phyloP scores from a whole-genome alignment of 2,113 vertebrate species.

The Datnioides undecimradiatus region DNA sequence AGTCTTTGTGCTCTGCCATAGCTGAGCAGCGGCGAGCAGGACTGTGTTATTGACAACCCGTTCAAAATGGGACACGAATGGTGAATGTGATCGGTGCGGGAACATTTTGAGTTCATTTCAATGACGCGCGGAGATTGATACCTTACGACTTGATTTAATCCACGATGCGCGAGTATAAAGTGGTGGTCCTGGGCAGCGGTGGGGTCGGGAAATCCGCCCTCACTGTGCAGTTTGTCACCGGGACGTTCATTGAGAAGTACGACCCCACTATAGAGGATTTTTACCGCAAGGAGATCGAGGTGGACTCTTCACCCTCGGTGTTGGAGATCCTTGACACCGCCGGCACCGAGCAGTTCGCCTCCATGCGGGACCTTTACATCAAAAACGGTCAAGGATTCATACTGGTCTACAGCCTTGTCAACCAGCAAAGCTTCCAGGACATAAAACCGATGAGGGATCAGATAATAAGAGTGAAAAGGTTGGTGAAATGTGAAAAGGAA shows the following conservation, averaged over 20 bases:
- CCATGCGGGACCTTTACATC: slow-evolving; percentile 98
- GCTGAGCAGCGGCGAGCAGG: slow-evolving; percentile 70
- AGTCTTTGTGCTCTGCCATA: slow-evolving; percentile 84
- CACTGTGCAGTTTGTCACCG: slow-evolving; percentile 97
- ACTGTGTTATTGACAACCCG: slow-evolving; percentile 60
- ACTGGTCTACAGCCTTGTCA: slow-evolving; percentile 95
- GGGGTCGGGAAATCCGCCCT: slow-evolving; percentile 97
- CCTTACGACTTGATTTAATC: slow-evolving; percentile 54
- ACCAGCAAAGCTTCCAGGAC: slow-evolving; percentile 98
- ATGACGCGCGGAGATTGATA: slow-evolving; percentile 73
- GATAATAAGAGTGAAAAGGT: slow-evolving; percentile 98
- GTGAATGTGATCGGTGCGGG: slow-evolving; percentile 56
- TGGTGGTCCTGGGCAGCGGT: slow-evolving; percentile 97
- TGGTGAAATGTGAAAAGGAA: slow-evolving; percentile 65
- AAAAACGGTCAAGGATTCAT: slow-evolving; percentile 98
- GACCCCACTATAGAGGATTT: slow-evolving; percentile 98
- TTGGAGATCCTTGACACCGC: slow-evolving; percentile 97
- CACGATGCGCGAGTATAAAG: slow-evolving; percentile 96
- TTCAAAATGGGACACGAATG: slow-evolving; percentile 69
- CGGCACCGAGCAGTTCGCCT: slow-evolving; percentile 96
- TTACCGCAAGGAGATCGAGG: slow-evolving; percentile 98
- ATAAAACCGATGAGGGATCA: slow-evolving; percentile 97
- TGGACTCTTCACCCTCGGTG: slow-evolving; percentile 95
- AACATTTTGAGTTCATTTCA: slow-evolving; percentile 58
- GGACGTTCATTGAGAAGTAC: slow-evolving; percentile 97